These are phyloP conservation scores for Coleophora deauratella DNA, from an alignment of 2,888 invertebrate species.

Conservation along the genomic window DNA sequence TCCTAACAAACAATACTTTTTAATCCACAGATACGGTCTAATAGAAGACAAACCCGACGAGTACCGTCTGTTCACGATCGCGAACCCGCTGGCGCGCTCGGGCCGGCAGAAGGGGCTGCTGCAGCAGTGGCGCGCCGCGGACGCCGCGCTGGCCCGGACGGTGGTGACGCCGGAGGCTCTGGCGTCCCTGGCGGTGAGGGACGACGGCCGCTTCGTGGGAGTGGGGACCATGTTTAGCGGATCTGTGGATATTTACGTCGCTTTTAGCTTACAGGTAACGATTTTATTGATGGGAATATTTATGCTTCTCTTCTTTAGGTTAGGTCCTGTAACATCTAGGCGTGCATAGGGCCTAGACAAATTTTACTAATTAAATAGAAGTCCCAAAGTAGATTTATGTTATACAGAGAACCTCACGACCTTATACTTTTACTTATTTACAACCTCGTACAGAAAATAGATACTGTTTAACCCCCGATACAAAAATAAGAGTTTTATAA, in stretches of 20 bases:
- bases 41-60: constrained; percentile 79
- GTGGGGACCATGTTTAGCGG: constrained; percentile 96
- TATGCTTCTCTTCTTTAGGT: too few species aligned
- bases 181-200: constrained; percentile 88
- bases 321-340: too few species aligned
- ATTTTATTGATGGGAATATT: too few species aligned
- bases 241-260: constrained; percentile 90
- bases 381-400: too few species aligned
- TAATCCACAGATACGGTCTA: constrained; percentile 75
- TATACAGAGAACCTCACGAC: too few species aligned
- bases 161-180: constrained; percentile 82
- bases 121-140: constrained; percentile 80
- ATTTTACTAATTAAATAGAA: too few species aligned
- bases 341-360: too few species aligned
- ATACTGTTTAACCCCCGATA: too few species aligned
- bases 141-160: constrained; percentile 71
- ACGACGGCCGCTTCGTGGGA: constrained; percentile 94
- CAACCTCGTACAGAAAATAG: too few species aligned
- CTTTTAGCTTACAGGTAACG: constrained; percentile 89
- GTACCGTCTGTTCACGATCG: constrained; percentile 83
- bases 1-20: too few species aligned
- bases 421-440: too few species aligned
- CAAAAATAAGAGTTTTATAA: too few species aligned
- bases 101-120: constrained; percentile 83
- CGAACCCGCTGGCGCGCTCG: constrained; percentile 84